Conservation (phyloP, 1,140 invertebrate species). For the Procambarus virginalis region DNA sequence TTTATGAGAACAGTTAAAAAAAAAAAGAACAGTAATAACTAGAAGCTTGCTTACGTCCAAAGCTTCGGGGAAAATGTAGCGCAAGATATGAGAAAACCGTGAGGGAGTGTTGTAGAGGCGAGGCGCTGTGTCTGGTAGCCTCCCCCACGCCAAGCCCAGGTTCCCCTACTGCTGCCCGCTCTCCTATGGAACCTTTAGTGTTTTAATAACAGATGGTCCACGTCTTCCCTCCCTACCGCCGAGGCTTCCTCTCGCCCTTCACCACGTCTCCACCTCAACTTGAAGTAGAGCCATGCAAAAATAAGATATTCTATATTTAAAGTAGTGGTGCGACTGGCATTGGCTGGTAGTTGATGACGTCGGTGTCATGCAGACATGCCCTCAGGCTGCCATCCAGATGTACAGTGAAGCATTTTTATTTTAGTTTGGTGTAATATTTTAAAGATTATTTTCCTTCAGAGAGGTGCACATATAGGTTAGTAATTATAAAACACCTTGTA, state of each 20-base stretch:
- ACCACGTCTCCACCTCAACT: neutral
- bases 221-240: neutral
- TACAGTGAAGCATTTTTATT: neutral
- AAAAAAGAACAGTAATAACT: too few relatives aligned
- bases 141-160: too few relatives aligned
- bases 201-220: neutral
- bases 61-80: too few relatives aligned
- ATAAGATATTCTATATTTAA: slow-evolving; percentile 47
- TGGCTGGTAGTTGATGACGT: slow-evolving; percentile 3
- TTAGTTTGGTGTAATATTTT: neutral
- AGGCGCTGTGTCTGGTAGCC: too few relatives aligned
- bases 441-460: too few relatives aligned
- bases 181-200: neutral
- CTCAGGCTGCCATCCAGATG: neutral
- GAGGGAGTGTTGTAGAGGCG: too few relatives aligned
- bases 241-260: neutral
- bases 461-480: too few relatives aligned
- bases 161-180: too few relatives aligned
- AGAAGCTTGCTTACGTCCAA: too few relatives aligned
- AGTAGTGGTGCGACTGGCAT: slow-evolving; percentile 20
- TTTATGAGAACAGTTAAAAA: too few relatives aligned
- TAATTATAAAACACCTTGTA: too few relatives aligned
- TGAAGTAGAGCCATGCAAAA: slow-evolving; percentile 10
- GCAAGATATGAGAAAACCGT: too few relatives aligned
- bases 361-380: neutral